phyloP scores from a whole-genome alignment of 2,113 vertebrate species.

The Formicarius rufipectus region DNA sequence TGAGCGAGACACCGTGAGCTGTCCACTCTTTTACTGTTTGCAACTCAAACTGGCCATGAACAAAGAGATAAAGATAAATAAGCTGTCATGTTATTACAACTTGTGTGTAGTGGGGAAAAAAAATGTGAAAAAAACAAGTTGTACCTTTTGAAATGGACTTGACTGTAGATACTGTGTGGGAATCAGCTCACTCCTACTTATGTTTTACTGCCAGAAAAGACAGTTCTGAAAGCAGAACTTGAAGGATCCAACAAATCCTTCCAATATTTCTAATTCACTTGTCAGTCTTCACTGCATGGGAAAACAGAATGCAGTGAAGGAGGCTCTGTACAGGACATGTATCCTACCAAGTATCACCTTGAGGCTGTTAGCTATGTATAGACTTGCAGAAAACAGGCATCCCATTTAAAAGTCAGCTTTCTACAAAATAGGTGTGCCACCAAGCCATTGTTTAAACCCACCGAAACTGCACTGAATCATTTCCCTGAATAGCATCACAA shows the following conservation, averaged over 20 bases:
- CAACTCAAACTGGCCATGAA: background rate
- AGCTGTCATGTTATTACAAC: background rate
- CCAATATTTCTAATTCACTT: background rate
- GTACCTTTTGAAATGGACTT: background rate
- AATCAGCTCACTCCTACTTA: background rate
- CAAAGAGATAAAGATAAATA: background rate
- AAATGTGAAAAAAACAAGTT: background rate
- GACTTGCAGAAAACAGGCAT: conserved; percentile 43
- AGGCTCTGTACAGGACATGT: background rate
- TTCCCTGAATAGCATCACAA: conserved; percentile 63
- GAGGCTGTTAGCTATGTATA: background rate
- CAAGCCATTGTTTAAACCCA: conserved; percentile 62
- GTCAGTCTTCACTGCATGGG: background rate
- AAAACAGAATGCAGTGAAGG: background rate
- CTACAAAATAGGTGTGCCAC: conserved; percentile 64
- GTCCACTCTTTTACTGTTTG: background rate
- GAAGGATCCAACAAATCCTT: background rate
- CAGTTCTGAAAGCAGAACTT: background rate
- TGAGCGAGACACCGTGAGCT: background rate
- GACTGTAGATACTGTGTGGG: background rate
- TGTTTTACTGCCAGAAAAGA: background rate
- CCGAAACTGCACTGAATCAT: conserved; percentile 63
- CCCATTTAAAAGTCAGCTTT: conserved; percentile 43
- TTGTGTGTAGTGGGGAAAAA: rapidly evolving
- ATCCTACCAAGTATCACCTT: conserved; percentile 2